Base-by-base conservation (phyloP, 2,888 invertebrate genomes). In the Eristalis pertinax region DNA sequence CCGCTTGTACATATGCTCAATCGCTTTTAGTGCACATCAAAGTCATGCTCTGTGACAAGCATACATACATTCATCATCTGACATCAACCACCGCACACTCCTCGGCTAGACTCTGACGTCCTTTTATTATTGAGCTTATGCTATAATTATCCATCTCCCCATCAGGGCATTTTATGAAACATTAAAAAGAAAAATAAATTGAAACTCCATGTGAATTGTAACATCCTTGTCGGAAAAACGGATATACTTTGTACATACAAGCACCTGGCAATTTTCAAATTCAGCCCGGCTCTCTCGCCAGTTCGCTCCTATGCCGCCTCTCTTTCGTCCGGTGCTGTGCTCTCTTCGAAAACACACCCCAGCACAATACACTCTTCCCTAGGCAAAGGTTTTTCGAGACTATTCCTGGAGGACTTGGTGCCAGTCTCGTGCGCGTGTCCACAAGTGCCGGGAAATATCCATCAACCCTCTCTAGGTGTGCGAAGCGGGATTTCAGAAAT, bases 351-450 rank as follows among this genome's bases (percentile, higher is more conserved):
- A 58, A 72, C 29, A 58, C 70, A 78, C 67, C 13, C 58, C 26
- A 41, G 41, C 58, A 69, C 11, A 38, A 32, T 15, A 60, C 29
- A 11, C 70, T 22, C 64, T 85, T 75, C 68, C 80, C 64, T 73
- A 77, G 81, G 81, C 85, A 72, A 84, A 35, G 38, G 32, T 5
- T 58, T 75, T 84, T 76, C 72, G 50, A 84, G 80, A 84, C 68
- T 67, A 58, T 82, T 86, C 86, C 74, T 78, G 56, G 78, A 82
- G 78, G 78, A 82, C 78, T 32, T 35, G 22, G 50, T 64, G 60
- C 29, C 32, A 43, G 69, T 74, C 70, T 58, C 62, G 75, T 75
- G 82, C 86, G 86, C 86, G 72, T 82, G 82, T 75, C 75, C 67
- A 26, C 19, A 38, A 38, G 13, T 13, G 38, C 8, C 8, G 50